phyloP scores from a whole-genome alignment of 2,888 invertebrate genomes.

The Tinea pellionella region DNA sequence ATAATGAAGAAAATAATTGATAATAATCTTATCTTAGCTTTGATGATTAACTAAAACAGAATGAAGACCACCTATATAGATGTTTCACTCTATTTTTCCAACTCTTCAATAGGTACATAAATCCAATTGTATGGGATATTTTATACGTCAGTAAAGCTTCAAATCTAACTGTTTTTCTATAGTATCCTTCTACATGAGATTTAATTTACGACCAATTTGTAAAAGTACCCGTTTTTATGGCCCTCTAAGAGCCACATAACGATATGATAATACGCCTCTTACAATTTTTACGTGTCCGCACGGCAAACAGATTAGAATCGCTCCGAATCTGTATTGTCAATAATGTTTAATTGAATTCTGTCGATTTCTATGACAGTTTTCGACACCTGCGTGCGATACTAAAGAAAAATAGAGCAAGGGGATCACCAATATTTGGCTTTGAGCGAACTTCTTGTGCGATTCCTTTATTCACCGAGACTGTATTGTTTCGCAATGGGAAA shows the following conservation, averaged over 20 bases:
- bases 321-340: constrained; percentile 46
- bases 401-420: constrained; percentile 34
- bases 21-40: too few species aligned
- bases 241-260: constrained; percentile 21
- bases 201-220: constrained; percentile 60
- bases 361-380: constrained; percentile 45
- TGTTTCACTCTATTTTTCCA: too few species aligned
- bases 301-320: constrained; percentile 43
- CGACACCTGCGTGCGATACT: constrained; percentile 51
- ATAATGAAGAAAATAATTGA: too few species aligned
- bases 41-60: too few species aligned
- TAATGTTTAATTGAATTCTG: constrained; percentile 59
- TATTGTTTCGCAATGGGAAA: constrained; percentile 37
- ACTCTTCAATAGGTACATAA: too few species aligned
- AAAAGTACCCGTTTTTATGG: constrained; percentile 44
- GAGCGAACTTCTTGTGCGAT: constrained; percentile 54
- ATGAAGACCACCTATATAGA: too few species aligned
- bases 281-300: constrained; percentile 23
- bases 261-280: constrained; percentile 20
- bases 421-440: constrained; percentile 51
- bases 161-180: neutral
- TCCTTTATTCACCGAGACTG: constrained; percentile 35
- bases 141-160: neutral
- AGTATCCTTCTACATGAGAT: neutral
- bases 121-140: neutral